These are phyloP conservation scores for Lytechinus pictus DNA, from an alignment of 35 echinoderm and acorn worm species.

Conservation along the genomic window DNA sequence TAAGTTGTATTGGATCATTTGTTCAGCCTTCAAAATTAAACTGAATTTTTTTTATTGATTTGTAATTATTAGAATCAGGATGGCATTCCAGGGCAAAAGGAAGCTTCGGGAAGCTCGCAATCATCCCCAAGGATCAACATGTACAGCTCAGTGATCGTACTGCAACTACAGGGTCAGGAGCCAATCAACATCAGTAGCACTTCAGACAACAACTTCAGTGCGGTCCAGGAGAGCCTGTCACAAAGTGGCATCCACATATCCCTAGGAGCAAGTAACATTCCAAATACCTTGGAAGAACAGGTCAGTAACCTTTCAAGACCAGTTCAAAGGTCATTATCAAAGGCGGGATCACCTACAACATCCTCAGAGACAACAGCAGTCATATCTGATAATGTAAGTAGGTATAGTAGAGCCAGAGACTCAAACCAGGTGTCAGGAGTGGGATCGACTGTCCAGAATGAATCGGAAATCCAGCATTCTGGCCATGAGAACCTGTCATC, in stretches of 20 bases:
- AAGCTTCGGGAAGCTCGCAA: background rate
- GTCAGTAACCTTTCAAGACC: background rate
- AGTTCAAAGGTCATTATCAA: background rate
- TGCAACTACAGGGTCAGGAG: background rate
- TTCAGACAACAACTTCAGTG: background rate
- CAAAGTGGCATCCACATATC: conserved; percentile 34
- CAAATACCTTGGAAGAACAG: background rate
- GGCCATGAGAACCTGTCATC: background rate
- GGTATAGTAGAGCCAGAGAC: background rate
- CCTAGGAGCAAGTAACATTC: background rate
- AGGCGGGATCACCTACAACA: background rate
- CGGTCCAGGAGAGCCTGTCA: background rate
- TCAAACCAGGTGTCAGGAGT: background rate
- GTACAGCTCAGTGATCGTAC: conserved; percentile 30
- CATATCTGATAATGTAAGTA: background rate
- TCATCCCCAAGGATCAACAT: conserved; percentile 45
- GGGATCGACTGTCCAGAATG: background rate
- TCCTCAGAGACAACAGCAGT: background rate
- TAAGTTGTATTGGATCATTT: no score
- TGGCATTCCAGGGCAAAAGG: background rate
- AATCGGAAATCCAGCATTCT: background rate
- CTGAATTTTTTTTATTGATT: no score
- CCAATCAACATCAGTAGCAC: conserved; percentile 12
- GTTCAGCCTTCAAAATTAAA: no score
- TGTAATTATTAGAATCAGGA: background rate